Evolutionary conservation across 2,113 vertebrate genomes (phyloP).

Genomic region (Periophthalmodon schlosseri): DNA sequence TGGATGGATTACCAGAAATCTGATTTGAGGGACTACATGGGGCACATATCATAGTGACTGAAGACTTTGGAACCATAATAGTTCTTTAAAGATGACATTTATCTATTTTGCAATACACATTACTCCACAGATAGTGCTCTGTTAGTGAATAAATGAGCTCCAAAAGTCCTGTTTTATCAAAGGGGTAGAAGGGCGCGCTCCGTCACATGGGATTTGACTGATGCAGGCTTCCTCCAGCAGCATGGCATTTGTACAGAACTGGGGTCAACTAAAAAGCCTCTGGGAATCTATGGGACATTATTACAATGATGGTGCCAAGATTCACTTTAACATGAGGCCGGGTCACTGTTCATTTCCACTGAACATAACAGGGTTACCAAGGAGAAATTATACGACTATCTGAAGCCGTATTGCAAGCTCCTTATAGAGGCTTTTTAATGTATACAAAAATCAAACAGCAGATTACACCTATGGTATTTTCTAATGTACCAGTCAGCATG

Average conservation of each 20-base stretch:
- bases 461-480: too few species aligned
- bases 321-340: constrained; percentile 50
- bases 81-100: neutral
- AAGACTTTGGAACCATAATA: neutral
- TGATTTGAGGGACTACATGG: neutral
- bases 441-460: too few species aligned
- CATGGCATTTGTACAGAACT: constrained; percentile 61
- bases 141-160: constrained; percentile 5
- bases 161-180: constrained; percentile 42
- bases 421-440: too few species aligned
- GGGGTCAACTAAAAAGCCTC: constrained; percentile 54
- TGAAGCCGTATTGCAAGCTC: too few species aligned
- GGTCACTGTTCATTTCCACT: constrained; percentile 14
- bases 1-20: neutral
- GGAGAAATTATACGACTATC: neutral
- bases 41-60: neutral
- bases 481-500: neutral
- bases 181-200: constrained; percentile 50
- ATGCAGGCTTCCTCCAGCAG: constrained; percentile 53
- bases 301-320: constrained; percentile 56
- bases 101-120: constrained; percentile 1
- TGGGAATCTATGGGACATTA: constrained; percentile 50
- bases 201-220: constrained; percentile 55
- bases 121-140: neutral
- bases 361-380: constrained; percentile 1